Conservation (phyloP, 2,113 vertebrate genomes). For the Embiotoca jacksoni region DNA sequence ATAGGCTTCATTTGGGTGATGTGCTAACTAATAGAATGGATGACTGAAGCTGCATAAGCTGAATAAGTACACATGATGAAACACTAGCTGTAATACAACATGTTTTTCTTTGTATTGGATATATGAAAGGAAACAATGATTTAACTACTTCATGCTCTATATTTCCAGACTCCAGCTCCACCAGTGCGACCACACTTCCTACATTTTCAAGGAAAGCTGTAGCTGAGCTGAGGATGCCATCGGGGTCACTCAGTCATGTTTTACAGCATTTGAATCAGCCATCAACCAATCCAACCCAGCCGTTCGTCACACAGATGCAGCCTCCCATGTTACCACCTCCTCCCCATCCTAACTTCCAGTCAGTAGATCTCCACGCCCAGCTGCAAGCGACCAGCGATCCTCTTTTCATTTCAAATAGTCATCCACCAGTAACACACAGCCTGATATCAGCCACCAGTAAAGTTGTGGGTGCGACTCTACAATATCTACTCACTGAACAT, state of each 20-base stretch:
- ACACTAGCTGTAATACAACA: neutral
- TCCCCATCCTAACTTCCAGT: slow-evolving; percentile 49
- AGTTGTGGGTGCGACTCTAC: neutral
- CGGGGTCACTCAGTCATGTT: neutral
- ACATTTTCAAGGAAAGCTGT: slow-evolving; percentile 19
- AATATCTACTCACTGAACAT: slow-evolving; percentile 8
- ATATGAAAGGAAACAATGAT: neutral
- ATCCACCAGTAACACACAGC: slow-evolving; percentile 1
- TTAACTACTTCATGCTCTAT: neutral
- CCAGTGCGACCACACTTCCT: neutral
- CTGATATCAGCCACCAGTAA: neutral
- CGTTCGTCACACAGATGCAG: slow-evolving; percentile 60
- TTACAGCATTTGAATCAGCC: slow-evolving; percentile 32
- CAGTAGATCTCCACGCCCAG: slow-evolving; percentile 8
- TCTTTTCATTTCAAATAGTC: slow-evolving; percentile 17
- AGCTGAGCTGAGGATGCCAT: slow-evolving; percentile 13
- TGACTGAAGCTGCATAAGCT: neutral
- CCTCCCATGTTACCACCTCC: slow-evolving; percentile 58
- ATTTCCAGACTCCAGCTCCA: slow-evolving; percentile 50
- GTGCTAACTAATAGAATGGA: neutral
- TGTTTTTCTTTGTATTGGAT: neutral
- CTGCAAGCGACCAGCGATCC: neutral
- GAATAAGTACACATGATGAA: neutral
- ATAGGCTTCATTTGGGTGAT: no score
- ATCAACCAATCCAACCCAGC: slow-evolving; percentile 26